A percentile compares a stretch with the other conserved stretches of the same genome.
These are phyloP conservation scores for Neostethus bicornis DNA, from an alignment of 2,797 vertebrate genomes.

Conservation along the genomic window DNA sequence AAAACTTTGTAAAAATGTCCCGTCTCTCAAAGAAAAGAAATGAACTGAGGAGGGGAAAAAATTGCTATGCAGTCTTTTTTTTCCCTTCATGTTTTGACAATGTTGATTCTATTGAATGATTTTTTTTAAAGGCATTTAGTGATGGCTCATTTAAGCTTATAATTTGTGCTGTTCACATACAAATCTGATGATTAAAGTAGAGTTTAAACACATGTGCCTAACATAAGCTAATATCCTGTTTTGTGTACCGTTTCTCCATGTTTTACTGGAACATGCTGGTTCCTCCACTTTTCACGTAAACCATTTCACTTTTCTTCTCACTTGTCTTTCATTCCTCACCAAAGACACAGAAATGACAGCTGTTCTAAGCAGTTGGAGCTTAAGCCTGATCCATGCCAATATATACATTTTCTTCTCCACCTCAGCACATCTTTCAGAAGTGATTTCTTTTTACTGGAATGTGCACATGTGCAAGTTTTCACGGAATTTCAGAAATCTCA, in stretches of 20 bases:
- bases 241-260: too few relatives aligned
- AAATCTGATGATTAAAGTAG: too few relatives aligned
- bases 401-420: constrained; percentile 59
- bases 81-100: neutral
- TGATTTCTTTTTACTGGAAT: constrained; percentile 25
- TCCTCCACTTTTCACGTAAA: constrained; percentile 25
- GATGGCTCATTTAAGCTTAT: too few relatives aligned
- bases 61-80: neutral
- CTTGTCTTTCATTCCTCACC: constrained; percentile 47
- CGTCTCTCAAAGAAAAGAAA: neutral
- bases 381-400: constrained; percentile 58
- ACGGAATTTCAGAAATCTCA: constrained; percentile 42
- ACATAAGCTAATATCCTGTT: constrained; percentile 10
- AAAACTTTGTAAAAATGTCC: too few relatives aligned
- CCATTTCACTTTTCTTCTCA: constrained; percentile 30
- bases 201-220: too few relatives aligned
- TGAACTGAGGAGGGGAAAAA: neutral
- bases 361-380: constrained; percentile 72
- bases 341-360: constrained; percentile 69
- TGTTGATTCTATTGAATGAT: too few relatives aligned
- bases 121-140: too few relatives aligned
- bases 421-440: constrained; percentile 12
- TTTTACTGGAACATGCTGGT: too few relatives aligned
- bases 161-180: too few relatives aligned
- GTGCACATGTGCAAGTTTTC: constrained; percentile 45